Conservation (phyloP, 2,888 invertebrate genomes). For the Lasioglossum marginatum region DNA sequence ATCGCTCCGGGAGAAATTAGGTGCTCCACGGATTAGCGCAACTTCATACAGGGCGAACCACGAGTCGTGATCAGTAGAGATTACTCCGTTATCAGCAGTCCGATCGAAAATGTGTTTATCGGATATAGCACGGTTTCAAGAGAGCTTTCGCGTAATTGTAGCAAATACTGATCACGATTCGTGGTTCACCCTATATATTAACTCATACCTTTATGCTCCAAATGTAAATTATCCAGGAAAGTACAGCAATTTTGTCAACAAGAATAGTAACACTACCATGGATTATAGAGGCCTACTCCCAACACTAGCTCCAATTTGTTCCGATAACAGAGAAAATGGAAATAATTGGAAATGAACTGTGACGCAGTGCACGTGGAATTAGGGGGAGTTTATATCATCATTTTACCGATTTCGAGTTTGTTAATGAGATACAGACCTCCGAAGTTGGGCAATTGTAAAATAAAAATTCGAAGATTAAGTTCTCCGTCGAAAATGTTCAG, state of each 20-base stretch:
- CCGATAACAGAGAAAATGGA: background rate
- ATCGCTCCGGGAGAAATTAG: background rate
- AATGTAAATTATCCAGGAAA: background rate
- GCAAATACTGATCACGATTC: no score
- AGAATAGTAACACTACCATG: background rate
- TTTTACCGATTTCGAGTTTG: background rate
- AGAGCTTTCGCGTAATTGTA: no score
- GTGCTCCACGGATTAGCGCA: background rate
- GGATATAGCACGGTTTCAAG: no score
- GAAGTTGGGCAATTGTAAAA: background rate
- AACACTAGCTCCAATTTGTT: no score
- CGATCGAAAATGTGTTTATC: no score
- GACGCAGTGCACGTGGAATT: background rate
- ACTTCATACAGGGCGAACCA: background rate
- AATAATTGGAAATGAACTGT: background rate
- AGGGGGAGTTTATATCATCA: background rate
- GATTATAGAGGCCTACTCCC: no score
- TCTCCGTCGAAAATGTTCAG: background rate
- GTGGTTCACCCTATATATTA: no score
- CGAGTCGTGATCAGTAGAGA: no score
- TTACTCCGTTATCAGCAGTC: no score
- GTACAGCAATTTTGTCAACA: background rate
- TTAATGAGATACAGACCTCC: background rate
- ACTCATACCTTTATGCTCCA: background rate
- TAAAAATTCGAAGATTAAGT: background rate